A percentile compares a stretch with the other conserved stretches of the same genome.
Conservation (phyloP, 2,113 vertebrate genomes). For the Rhombomys opimus region DNA sequence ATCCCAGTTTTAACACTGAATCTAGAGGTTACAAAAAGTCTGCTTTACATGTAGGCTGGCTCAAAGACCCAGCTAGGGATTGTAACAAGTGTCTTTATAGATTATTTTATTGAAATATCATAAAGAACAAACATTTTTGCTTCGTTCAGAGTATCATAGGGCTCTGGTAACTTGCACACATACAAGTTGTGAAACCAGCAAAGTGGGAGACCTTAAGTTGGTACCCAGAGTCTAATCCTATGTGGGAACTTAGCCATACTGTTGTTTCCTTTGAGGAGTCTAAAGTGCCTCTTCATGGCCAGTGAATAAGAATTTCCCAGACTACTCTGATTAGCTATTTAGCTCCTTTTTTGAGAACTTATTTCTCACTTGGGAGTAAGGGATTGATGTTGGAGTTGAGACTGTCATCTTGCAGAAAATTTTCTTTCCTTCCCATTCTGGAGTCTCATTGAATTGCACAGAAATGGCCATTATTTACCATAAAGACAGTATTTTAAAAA, state of each 20-base stretch:
- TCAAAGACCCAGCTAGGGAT: background rate
- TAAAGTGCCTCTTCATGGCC: background rate
- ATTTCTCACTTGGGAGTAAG: conserved; percentile 11
- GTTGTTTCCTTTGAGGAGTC: background rate
- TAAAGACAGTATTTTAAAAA: background rate
- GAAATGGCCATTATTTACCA: background rate
- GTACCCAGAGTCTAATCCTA: background rate
- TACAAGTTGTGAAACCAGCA: background rate
- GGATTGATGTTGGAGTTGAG: background rate
- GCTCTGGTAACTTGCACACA: background rate
- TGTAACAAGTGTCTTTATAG: background rate
- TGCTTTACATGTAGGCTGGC: background rate
- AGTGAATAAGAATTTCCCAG: background rate
- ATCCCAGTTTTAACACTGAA: background rate
- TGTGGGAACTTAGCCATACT: background rate
- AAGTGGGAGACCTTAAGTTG: background rate
- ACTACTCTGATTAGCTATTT: background rate
- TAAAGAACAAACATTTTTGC: background rate
- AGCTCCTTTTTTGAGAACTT: background rate
- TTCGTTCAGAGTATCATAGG: conserved; percentile 13
- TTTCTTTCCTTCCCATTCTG: background rate
- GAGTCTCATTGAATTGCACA: background rate
- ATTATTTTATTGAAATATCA: conserved; percentile 43
- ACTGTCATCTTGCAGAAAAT: background rate
- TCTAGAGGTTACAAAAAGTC: background rate